Base-by-base conservation (phyloP, 2,797 vertebrate genomes). In the Leucoraja ocellata region DNA sequence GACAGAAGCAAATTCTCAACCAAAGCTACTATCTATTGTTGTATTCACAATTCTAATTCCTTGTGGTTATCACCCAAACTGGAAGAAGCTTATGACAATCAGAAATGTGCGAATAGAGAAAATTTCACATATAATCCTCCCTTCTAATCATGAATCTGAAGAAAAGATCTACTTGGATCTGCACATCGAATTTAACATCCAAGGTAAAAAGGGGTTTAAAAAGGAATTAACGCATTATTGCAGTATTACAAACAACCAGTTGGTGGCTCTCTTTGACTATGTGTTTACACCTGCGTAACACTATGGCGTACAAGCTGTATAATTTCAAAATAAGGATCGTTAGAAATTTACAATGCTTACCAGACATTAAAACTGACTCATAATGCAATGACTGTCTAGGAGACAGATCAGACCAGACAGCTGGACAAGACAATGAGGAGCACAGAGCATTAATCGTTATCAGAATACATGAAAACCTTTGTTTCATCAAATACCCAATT, bases 341-440 rank as follows among this genome's bases (percentile, higher is more conserved):
- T 98, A 97, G 98, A 98, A 98, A 98, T 98, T 98, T 97, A 98
- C 98, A 97, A 98, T 98, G 98, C 98, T 98, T 98, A 98, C 97
- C 97, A 98, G 98, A 98, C 98, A 98, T 97, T 97, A 97, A 97
- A 97, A 97, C 97, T 97, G 97, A 97, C 97, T 97, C 97, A 97
- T 97, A 97, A 96, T 95, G 96, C 96, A 96, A 97, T 97, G 97
- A 97, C 97, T 98, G 98, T 97, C 98, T 98, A 97, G 97, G 97
- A 97, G 97, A 97, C 96, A 97, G 97, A 97, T 96, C 97, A 97
- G 97, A 97, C 97, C 97, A 98, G 98, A 98, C 97, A 97, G 97
- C 97, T 58, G 46, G 71, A 76, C 90, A 97, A 97, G 98, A 97
- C 97, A 98, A 98, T 97, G 97, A 96, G 96, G 96, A 96, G 96